These are phyloP conservation scores for Salvelinus alpinus DNA, from an alignment of 2,113 vertebrate species.

Conservation along the genomic window DNA sequence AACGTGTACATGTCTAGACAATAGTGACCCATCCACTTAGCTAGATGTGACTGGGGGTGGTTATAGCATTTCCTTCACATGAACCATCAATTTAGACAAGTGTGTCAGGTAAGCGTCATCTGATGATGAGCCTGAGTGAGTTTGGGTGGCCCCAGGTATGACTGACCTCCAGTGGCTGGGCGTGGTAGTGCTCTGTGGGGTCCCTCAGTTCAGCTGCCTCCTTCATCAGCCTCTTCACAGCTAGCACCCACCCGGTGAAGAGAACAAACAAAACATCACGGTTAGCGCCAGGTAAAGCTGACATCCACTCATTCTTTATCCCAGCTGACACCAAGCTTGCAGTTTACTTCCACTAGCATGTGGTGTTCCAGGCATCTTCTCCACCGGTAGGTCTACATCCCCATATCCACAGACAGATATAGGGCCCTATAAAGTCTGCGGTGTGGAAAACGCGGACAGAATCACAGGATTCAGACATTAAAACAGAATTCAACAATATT, in stretches of 20 bases:
- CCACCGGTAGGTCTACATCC: background rate
- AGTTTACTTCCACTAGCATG: background rate
- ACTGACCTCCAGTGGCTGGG: constrained; percentile 95
- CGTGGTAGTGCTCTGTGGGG: constrained; percentile 97
- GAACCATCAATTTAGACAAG: no score
- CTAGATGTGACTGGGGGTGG: no score
- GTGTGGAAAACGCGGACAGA: no score
- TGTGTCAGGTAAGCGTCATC: no score
- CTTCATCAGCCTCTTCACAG: constrained; percentile 98
- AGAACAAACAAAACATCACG: background rate
- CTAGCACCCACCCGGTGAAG: constrained; percentile 56
- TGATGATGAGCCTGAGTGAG: no score
- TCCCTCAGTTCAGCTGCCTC: constrained; percentile 95
- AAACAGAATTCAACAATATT: no score
- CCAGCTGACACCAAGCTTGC: background rate
- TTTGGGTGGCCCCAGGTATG: background rate
- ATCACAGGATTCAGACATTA: no score
- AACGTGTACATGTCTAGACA: no score
- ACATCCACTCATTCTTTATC: background rate
- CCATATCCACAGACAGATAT: background rate
- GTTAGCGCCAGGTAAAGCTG: constrained; percentile 28
- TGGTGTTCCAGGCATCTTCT: background rate
- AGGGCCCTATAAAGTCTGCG: no score
- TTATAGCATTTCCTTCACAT: no score
- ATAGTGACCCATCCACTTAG: no score